Evolutionary conservation across 2,888 invertebrate genomes (phyloP).

Genomic region (Cancer borealis): DNA sequence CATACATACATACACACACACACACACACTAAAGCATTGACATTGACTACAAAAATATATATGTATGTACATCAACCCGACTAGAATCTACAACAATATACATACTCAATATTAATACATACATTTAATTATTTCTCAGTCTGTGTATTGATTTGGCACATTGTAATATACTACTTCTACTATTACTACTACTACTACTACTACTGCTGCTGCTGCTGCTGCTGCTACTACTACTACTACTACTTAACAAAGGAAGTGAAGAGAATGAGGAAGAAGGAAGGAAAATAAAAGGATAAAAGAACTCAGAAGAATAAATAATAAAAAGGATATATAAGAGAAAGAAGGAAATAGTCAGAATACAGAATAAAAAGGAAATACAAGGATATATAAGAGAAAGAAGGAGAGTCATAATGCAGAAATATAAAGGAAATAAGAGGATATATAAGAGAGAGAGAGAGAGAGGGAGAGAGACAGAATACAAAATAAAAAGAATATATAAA

Average conservation of each 20-base stretch:
- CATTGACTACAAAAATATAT: conserved; percentile 15
- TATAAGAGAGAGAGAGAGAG: neutral
- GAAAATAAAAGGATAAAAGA: neutral
- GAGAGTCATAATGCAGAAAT: too few relatives aligned
- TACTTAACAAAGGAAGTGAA: neutral
- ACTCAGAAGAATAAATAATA: neutral
- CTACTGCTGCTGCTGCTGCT: neutral
- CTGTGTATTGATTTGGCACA: conserved; percentile 23
- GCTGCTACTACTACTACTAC: neutral
- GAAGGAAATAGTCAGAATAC: neutral
- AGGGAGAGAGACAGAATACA: neutral
- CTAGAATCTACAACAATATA: conserved; percentile 26
- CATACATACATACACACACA: neutral
- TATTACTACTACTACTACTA: neutral
- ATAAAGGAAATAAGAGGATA: too few relatives aligned
- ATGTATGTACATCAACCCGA: neutral
- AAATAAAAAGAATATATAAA: too few relatives aligned
- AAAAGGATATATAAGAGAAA: neutral
- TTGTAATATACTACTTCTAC: neutral
- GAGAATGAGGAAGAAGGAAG: neutral
- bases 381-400: too few relatives aligned
- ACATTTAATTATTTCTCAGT: neutral
- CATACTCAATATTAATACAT: neutral
- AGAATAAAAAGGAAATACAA: too few relatives aligned
- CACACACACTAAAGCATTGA: neutral